Conservation (phyloP, 2,888 invertebrate genomes). For the Tipula helvola region DNA sequence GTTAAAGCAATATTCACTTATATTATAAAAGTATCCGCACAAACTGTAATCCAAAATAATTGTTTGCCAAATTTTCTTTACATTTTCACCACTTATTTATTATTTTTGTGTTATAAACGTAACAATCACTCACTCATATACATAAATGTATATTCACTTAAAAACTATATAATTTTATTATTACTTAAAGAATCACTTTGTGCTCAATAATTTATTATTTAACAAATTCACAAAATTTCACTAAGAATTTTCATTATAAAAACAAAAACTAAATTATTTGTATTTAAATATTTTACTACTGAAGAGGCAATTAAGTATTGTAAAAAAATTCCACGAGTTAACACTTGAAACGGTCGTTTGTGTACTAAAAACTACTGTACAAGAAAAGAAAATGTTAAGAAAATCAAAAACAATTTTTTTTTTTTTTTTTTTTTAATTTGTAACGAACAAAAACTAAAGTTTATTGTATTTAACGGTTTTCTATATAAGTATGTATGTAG, state of each 20-base stretch:
- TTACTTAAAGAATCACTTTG: not conserved
- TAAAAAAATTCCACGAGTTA: not conserved
- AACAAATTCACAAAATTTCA: not conserved
- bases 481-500: not conserved
- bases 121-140: not conserved
- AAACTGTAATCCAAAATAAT: not conserved
- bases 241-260: not conserved
- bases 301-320: not conserved
- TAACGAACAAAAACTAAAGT: not conserved
- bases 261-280: not conserved
- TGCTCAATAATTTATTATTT: not conserved
- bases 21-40: not conserved
- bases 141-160: not conserved
- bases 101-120: not conserved
- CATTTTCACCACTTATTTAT: not conserved
- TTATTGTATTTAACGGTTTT: not conserved
- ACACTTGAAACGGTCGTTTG: not conserved
- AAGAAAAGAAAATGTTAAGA: not conserved
- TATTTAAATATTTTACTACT: not conserved
- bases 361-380: not conserved
- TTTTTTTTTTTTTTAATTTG: not conserved
- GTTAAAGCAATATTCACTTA: not conserved
- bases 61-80: not conserved
- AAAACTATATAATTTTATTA: not conserved
- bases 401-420: not conserved